Evolutionary conservation across 37 sponge, comb jelly and placozoan genomes (phyloP).

Genomic region (Hormiphora californensis): DNA sequence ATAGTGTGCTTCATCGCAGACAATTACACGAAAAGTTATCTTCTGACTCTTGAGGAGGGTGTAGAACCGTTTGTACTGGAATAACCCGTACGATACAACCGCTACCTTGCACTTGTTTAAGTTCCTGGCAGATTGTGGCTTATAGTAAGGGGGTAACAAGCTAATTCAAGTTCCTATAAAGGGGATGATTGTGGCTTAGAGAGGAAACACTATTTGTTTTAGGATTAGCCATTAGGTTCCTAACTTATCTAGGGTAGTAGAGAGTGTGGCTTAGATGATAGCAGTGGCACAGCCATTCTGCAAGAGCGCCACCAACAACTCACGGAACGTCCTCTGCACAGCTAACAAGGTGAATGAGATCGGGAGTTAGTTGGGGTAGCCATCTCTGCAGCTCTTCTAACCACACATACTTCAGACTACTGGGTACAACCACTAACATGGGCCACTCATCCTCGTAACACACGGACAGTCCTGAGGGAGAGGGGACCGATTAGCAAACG

Average conservation of each 20-base stretch:
- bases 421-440: slow-evolving; percentile 51
- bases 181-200: too few species aligned
- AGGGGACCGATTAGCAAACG: too few species aligned
- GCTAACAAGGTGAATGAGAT: slow-evolving; percentile 15
- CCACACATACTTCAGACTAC: slow-evolving; percentile 39
- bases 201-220: too few species aligned
- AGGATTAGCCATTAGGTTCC: too few species aligned
- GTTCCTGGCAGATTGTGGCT: background rate
- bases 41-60: background rate
- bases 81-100: slow-evolving; percentile 52
- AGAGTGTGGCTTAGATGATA: too few species aligned
- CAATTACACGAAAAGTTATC: background rate
- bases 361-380: slow-evolving; percentile 32
- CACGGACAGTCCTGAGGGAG: too few species aligned
- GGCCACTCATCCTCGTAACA: slow-evolving; percentile 36
- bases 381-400: slow-evolving; percentile 27
- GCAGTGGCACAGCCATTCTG: too few species aligned
- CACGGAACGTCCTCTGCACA: slow-evolving; percentile 52
- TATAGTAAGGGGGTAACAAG: too few species aligned
- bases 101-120: background rate
- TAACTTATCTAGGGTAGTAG: too few species aligned
- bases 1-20: slow-evolving; percentile 36
- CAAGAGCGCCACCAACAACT: background rate
- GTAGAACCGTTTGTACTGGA: slow-evolving; percentile 44
- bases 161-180: too few species aligned